These are phyloP conservation scores for Pantelozetes paolii DNA, from an alignment of 2,888 invertebrate species.

Conservation along the genomic window DNA sequence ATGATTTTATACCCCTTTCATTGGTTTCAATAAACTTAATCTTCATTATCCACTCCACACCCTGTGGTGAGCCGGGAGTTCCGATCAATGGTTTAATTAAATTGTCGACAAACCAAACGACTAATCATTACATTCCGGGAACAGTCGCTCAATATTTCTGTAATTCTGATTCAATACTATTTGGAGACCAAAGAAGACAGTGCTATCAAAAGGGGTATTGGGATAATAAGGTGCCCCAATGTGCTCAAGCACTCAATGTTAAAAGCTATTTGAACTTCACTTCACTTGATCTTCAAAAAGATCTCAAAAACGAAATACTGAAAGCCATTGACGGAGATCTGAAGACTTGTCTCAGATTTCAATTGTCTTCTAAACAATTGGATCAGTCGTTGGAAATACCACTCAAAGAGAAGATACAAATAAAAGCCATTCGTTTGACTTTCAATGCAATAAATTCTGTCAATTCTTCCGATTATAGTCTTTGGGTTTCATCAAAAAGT, in stretches of 20 bases:
- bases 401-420: background rate
- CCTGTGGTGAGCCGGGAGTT: conserved; percentile 4
- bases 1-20: no score
- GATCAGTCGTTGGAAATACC: background rate
- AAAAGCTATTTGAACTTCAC: background rate
- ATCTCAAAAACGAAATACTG: background rate
- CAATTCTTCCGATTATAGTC: background rate
- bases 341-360: background rate
- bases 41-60: no score
- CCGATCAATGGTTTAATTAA: background rate
- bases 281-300: background rate
- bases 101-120: background rate
- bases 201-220: background rate
- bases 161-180: background rate
- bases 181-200: background rate
- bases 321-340: background rate
- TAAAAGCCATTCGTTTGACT: conserved; percentile 1
- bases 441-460: background rate
- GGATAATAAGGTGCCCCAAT: conserved; percentile 23
- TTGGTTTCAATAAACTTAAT: no score
- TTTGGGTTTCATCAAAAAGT: background rate
- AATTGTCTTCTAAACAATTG: background rate
- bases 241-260: background rate
- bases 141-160: conserved; percentile 8
- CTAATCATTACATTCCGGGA: background rate